Conservation (phyloP, 2,888 invertebrate genomes). For the Biston stratarius region DNA sequence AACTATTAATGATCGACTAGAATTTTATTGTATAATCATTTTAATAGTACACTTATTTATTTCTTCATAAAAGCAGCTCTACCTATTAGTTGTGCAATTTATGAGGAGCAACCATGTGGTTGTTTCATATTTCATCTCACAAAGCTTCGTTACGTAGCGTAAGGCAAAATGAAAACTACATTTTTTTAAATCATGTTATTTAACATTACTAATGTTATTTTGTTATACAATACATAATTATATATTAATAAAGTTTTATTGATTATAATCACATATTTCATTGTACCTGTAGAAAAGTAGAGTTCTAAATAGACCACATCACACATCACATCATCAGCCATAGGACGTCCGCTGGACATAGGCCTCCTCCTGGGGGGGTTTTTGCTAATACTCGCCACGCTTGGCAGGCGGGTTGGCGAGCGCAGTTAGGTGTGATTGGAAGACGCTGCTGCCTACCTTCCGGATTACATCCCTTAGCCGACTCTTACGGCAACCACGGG, state of each 20-base stretch:
- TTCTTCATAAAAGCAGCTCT: constrained; percentile 12
- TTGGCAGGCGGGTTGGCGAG: too few species aligned
- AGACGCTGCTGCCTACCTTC: too few species aligned
- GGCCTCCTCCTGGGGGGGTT: too few species aligned
- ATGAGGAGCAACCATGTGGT: constrained; percentile 5
- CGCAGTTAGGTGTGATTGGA: too few species aligned
- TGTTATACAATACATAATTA: constrained; percentile 56
- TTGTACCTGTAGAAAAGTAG: not conserved
- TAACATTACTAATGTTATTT: constrained; percentile 62
- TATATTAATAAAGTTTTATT: constrained; percentile 62
- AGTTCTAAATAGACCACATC: too few species aligned
- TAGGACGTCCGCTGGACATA: too few species aligned
- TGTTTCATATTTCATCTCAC: constrained; percentile 23
- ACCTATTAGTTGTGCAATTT: constrained; percentile 1
- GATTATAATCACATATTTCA: constrained; percentile 11
- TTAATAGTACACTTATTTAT: constrained; percentile 32
- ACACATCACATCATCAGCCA: too few species aligned
- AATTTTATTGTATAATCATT: constrained; percentile 20
- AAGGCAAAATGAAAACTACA: constrained; percentile 32
- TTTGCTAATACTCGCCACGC: too few species aligned
- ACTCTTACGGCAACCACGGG: too few species aligned
- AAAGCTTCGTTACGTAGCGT: constrained; percentile 33
- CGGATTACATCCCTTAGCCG: too few species aligned
- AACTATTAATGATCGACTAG: constrained; percentile 12
- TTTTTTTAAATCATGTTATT: constrained; percentile 36